These are phyloP conservation scores for Bembecia ichneumoniformis DNA, from an alignment of 2,888 invertebrate species.

Conservation along the genomic window DNA sequence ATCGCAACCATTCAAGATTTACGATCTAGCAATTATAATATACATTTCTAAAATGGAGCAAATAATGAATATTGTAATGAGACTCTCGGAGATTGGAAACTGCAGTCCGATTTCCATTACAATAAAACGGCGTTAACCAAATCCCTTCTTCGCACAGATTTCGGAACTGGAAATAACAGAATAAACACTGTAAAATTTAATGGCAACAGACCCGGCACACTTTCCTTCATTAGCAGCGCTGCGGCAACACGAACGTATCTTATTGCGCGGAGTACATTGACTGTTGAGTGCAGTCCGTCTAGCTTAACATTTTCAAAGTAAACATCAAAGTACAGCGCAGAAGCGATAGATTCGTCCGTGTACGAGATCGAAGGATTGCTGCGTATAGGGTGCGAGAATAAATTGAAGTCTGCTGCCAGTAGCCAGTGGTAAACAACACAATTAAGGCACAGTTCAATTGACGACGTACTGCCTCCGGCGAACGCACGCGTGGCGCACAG, in stretches of 20 bases:
- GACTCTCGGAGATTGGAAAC: not conserved
- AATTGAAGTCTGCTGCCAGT: constrained; percentile 27
- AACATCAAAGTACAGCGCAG: not conserved
- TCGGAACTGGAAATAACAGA: constrained; percentile 32
- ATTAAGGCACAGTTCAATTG: constrained; percentile 42
- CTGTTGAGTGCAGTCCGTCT: not conserved
- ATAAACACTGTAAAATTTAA: constrained; percentile 42
- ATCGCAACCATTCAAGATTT: no score
- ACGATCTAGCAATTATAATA: no score
- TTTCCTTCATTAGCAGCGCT: constrained; percentile 1
- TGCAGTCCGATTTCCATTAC: not conserved
- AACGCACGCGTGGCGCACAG: constrained; percentile 9
- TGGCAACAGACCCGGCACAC: constrained; percentile 19
- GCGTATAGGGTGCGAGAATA: constrained; percentile 17
- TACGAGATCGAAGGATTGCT: no score
- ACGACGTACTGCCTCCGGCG: constrained; percentile 18
- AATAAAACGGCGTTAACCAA: constrained; percentile 2
- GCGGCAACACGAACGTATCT: not conserved
- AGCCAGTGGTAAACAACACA: constrained; percentile 46
- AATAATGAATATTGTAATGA: not conserved
- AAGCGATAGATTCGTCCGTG: not conserved
- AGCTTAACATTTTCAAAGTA: not conserved
- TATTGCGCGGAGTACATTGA: not conserved
- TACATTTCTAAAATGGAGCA: not conserved
- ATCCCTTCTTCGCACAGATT: constrained; percentile 15